phyloP scores from a whole-genome alignment of 1,140 invertebrate species.

The Ooceraea biroi region DNA sequence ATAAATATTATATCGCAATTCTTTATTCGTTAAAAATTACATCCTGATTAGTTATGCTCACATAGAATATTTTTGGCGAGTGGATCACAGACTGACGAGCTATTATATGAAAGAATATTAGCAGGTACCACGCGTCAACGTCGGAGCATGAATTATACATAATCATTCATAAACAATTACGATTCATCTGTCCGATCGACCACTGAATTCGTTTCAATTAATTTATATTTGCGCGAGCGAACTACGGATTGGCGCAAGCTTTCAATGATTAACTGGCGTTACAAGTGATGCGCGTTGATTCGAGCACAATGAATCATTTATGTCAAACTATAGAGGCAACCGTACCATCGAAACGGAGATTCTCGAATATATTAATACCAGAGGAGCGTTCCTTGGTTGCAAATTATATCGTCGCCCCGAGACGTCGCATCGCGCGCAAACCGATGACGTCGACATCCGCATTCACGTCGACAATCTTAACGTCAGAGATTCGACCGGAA shows the following conservation, averaged over 20 bases:
- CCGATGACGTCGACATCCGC: conserved; percentile 35
- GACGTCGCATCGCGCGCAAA: conserved; percentile 24
- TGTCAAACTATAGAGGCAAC: conserved; percentile 24
- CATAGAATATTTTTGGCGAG: neutral
- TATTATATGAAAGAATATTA: neutral
- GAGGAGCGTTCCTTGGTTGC: conserved; percentile 25
- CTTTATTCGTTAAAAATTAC: neutral
- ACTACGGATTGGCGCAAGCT: neutral
- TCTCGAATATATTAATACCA: conserved; percentile 56
- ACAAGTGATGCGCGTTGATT: conserved; percentile 54
- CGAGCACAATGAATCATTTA: conserved; percentile 52
- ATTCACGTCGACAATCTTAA: conserved; percentile 47
- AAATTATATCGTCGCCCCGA: conserved; percentile 46
- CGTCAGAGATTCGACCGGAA: conserved; percentile 35
- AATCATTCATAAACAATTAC: conserved; percentile 40
- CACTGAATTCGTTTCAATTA: conserved; percentile 50
- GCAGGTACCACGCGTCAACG: no score
- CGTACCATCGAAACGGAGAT: conserved; percentile 23
- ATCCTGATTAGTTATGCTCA: neutral
- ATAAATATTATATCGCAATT: neutral
- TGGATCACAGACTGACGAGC: neutral
- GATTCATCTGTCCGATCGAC: conserved; percentile 1
- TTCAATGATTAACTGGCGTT: conserved; percentile 48
- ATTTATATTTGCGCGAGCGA: conserved; percentile 42
- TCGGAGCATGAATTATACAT: conserved; percentile 11